phyloP scores from a whole-genome alignment of 2,888 invertebrate genomes.

The Homarus gammarus region DNA sequence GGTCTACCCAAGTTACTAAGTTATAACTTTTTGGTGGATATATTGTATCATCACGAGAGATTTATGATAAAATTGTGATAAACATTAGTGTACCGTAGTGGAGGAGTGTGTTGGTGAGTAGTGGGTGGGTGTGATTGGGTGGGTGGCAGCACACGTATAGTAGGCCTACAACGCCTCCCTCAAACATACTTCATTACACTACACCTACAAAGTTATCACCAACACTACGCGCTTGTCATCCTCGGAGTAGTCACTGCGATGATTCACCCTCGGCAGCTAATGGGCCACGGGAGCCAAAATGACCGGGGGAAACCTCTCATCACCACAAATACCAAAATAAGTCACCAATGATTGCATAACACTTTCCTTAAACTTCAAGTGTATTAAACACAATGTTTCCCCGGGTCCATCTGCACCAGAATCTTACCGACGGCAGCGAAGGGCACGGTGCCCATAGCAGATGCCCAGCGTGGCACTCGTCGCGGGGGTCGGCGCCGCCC shows the following conservation, averaged over 20 bases:
- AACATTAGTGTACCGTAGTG: no score
- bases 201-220: no score
- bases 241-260: neutral
- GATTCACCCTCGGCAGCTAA: neutral
- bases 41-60: no score
- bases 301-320: neutral
- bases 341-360: constrained; percentile 25
- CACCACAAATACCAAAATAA: neutral
- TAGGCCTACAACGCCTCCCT: no score
- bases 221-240: no score
- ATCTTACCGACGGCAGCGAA: constrained; percentile 41
- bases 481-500: constrained; percentile 57
- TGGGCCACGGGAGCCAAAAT: constrained; percentile 11
- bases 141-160: no score
- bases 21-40: no score
- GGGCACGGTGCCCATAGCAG: constrained; percentile 40
- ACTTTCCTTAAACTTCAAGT: neutral
- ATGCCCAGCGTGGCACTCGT: constrained; percentile 44
- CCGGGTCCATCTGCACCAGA: neutral
- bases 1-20: no score
- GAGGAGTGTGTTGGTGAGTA: no score
- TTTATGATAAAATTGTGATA: no score
- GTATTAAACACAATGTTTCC: neutral
- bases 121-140: no score
- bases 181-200: no score